Conservation (phyloP, 2,888 invertebrate species). For the Monopis laevigella region DNA sequence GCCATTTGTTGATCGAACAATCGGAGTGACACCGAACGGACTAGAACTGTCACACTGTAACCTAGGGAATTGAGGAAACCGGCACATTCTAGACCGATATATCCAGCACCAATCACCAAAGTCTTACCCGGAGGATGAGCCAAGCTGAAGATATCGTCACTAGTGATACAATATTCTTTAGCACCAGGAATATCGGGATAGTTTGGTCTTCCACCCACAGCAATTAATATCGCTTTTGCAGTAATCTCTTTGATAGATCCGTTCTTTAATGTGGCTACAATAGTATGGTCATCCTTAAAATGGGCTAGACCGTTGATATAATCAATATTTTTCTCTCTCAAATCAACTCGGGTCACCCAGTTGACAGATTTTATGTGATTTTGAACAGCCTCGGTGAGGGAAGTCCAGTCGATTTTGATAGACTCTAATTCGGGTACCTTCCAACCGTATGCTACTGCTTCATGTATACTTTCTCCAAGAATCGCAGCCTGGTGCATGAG, state of each 20-base stretch:
- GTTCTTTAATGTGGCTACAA: constrained; percentile 78
- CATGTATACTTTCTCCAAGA: constrained; percentile 84
- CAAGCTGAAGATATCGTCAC: constrained; percentile 94
- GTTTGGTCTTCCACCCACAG: constrained; percentile 91
- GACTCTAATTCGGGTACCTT: constrained; percentile 70
- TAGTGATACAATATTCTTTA: constrained; percentile 84
- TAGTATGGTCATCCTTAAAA: constrained; percentile 75
- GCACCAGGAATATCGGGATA: constrained; percentile 92
- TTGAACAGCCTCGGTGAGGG: constrained; percentile 80
- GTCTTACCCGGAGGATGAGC: constrained; percentile 87
- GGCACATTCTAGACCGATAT: constrained; percentile 93
- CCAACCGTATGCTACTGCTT: constrained; percentile 85
- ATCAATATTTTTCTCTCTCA: constrained; percentile 90
- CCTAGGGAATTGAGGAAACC: constrained; percentile 91
- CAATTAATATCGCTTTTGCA: constrained; percentile 82
- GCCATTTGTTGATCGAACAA: constrained; percentile 97
- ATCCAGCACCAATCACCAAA: constrained; percentile 89
- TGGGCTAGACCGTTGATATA: constrained; percentile 83
- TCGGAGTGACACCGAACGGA: constrained; percentile 85
- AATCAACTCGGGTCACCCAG: constrained; percentile 92
- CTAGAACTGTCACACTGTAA: constrained; percentile 86
- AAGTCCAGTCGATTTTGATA: constrained; percentile 77
- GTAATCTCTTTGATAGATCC: constrained; percentile 78
- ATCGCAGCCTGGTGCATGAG: constrained; percentile 96
- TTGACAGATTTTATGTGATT: constrained; percentile 95